Conservation (phyloP, 2,888 invertebrate genomes). For the Caenorhabditis sp. region DNA sequence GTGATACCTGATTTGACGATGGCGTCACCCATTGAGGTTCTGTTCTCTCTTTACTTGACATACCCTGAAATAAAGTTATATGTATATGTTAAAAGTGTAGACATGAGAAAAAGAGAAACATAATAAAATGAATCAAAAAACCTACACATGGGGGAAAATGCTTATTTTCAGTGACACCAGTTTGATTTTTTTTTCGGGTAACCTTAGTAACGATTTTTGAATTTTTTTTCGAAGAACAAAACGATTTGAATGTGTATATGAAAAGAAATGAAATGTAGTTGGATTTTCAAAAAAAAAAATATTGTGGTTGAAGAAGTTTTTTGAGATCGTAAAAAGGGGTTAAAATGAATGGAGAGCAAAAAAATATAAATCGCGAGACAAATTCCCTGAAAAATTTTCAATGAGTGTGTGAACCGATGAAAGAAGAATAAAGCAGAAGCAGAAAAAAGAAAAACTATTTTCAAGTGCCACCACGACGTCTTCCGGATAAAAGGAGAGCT, state of each 20-base stretch:
- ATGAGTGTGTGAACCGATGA: neutral
- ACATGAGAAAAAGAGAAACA: neutral
- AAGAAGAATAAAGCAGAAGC: neutral
- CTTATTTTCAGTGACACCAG: neutral
- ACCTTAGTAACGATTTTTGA: neutral
- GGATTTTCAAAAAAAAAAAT: neutral
- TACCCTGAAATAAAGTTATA: constrained; percentile 22
- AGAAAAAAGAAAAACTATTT: constrained; percentile 3
- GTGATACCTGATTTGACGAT: constrained; percentile 67
- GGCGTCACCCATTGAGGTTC: constrained; percentile 71
- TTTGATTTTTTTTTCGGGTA: neutral
- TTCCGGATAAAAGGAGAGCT: neutral
- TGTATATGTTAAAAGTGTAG: neutral
- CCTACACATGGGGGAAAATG: neutral
- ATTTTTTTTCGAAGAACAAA: too few species aligned
- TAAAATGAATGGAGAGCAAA: neutral
- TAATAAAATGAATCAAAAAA: neutral
- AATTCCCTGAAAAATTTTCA: neutral
- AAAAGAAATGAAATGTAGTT: too few species aligned
- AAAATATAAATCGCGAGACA: neutral
- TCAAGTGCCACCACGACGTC: neutral
- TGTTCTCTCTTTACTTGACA: constrained; percentile 63
- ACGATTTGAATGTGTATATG: too few species aligned
- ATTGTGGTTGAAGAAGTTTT: too few species aligned
- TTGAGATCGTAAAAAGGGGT: too few species aligned